Evolutionary conservation across 2,888 invertebrate species (phyloP).

Genomic region (Lapara coniferarum): DNA sequence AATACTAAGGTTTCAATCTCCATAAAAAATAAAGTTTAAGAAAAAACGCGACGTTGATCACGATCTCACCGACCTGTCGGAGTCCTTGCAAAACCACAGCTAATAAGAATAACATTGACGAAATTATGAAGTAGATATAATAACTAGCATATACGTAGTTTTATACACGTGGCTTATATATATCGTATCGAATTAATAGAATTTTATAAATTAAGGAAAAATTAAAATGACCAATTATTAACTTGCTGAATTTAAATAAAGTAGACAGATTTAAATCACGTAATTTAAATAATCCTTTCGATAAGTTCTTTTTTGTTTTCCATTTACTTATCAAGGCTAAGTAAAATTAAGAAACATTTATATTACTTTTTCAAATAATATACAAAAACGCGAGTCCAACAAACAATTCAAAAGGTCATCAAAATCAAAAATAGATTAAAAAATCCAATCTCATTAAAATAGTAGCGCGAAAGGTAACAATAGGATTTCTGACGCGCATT

Average conservation of each 20-base stretch:
- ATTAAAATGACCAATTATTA: not conserved
- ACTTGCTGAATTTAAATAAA: no score
- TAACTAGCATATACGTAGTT: not conserved
- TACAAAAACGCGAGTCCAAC: not conserved
- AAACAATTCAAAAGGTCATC: not conserved
- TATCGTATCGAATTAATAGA: not conserved
- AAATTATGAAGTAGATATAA: not conserved
- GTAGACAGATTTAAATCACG: not conserved
- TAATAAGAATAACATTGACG: conserved; percentile 6
- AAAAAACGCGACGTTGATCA: not conserved
- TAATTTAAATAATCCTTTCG: not conserved
- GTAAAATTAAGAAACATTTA: not conserved
- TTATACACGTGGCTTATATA: not conserved
- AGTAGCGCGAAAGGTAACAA: conserved; percentile 3
- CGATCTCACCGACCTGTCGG: conserved; percentile 1
- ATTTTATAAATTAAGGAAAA: not conserved
- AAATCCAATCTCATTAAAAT: conserved; percentile 1
- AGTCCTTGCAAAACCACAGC: conserved; percentile 4
- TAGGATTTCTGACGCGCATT: not conserved
- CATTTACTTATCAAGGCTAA: conserved; percentile 2
- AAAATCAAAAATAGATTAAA: not conserved
- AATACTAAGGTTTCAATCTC: not conserved
- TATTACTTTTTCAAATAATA: not conserved
- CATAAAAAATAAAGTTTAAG: conserved; percentile 1
- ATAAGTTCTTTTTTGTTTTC: not conserved